These are phyloP conservation scores for Phengaris alcon DNA, from an alignment of 2,888 invertebrate species.

Conservation along the genomic window DNA sequence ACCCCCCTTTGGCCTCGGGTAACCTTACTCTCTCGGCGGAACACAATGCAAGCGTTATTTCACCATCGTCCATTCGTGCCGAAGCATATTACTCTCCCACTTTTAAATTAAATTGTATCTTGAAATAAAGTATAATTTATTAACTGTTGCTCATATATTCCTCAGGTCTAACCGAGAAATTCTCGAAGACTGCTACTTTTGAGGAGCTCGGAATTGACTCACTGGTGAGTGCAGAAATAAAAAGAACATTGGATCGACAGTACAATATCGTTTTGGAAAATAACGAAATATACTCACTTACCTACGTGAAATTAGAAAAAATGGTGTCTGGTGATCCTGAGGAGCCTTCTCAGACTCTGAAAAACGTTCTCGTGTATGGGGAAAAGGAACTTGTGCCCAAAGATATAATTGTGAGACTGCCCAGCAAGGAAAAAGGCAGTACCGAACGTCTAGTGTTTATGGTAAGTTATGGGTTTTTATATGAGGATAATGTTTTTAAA, in stretches of 20 bases:
- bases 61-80: no score
- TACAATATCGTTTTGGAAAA: constrained; percentile 94
- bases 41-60: no score
- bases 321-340: constrained; percentile 58
- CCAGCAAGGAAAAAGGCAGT: constrained; percentile 69
- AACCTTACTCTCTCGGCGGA: no score
- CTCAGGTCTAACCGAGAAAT: constrained; percentile 86
- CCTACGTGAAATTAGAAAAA: constrained; percentile 86
- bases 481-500: no score
- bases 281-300: constrained; percentile 92
- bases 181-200: constrained; percentile 86
- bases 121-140: no score
- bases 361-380: neutral
- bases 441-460: constrained; percentile 80
- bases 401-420: constrained; percentile 83
- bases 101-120: no score
- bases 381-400: constrained; percentile 85
- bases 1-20: no score
- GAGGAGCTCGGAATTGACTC: constrained; percentile 99
- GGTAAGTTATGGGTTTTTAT: constrained; percentile 9
- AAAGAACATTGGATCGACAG: constrained; percentile 95
- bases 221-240: constrained; percentile 99
- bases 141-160: neutral
- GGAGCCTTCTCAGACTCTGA: constrained; percentile 25
- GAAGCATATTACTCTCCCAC: no score